Percentiles rank a stretch among this genome's conserved stretches.
These are phyloP conservation scores for Danio albolineatus DNA, from an alignment of 2,797 vertebrate genomes.

Conservation along the genomic window DNA sequence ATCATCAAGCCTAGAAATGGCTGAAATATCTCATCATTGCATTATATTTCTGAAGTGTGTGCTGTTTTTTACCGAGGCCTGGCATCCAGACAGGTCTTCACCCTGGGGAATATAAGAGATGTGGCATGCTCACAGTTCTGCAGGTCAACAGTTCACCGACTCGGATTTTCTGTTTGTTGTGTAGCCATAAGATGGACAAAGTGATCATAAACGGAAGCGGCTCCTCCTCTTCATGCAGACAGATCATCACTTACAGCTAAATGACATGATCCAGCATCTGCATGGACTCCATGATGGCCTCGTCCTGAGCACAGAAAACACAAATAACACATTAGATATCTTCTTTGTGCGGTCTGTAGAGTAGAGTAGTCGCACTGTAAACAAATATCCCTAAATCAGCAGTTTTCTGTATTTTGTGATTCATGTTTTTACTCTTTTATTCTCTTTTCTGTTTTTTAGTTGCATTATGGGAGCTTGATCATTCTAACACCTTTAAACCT, in stretches of 20 bases:
- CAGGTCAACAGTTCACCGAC: neutral
- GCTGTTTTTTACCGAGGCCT: too few species aligned
- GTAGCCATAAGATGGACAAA: neutral
- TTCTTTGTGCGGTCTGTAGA: too few species aligned
- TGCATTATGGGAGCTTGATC: too few species aligned
- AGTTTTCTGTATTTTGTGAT: too few species aligned
- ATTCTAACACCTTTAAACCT: too few species aligned
- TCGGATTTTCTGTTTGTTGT: neutral
- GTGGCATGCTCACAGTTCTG: slow-evolving; percentile 15
- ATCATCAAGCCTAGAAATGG: too few species aligned
- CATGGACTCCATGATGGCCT: slow-evolving; percentile 98
- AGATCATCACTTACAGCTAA: slow-evolving; percentile 70
- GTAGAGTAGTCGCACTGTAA: too few species aligned
- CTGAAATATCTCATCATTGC: neutral
- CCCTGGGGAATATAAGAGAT: neutral
- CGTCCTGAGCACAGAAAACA: slow-evolving; percentile 79
- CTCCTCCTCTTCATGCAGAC: neutral
- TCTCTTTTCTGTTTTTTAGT: too few species aligned
- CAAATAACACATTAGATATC: neutral
- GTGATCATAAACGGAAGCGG: neutral
- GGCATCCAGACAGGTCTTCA: neutral
- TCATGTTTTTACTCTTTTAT: too few species aligned
- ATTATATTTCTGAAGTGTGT: too few species aligned
- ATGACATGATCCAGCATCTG: slow-evolving; percentile 95
- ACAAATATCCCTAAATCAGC: too few species aligned